These are phyloP conservation scores for Manacus vitellinus DNA, from an alignment of 2,113 vertebrate genomes.

Conservation along the genomic window DNA sequence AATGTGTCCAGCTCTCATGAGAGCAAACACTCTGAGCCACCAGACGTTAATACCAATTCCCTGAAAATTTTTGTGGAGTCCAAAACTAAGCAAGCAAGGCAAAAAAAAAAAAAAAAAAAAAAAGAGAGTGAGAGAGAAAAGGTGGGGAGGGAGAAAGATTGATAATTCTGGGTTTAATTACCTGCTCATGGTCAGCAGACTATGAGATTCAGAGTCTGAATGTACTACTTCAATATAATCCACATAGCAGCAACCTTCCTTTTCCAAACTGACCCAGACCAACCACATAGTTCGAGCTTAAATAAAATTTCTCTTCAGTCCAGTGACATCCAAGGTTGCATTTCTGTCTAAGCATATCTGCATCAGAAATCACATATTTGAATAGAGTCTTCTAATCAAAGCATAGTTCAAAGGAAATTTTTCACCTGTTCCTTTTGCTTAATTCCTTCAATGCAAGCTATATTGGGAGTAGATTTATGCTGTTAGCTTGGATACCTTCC, in stretches of 20 bases:
- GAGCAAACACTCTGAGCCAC: neutral
- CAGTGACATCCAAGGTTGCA: neutral
- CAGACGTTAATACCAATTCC: neutral
- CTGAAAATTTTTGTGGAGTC: neutral
- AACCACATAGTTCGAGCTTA: neutral
- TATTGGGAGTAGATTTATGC: neutral
- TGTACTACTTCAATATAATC: neutral
- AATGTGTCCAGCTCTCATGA: neutral
- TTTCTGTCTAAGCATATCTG: neutral
- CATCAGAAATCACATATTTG: neutral
- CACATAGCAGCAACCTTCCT: neutral
- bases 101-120: neutral
- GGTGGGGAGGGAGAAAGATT: neutral
- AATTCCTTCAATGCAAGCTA: neutral
- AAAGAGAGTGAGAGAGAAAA: neutral
- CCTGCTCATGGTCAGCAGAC: neutral
- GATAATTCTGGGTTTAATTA: neutral
- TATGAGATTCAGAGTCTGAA: neutral
- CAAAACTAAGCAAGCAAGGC: neutral
- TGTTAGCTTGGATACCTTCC: neutral
- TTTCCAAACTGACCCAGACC: neutral
- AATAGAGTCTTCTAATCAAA: neutral
- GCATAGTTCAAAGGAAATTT: neutral
- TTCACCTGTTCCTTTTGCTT: neutral
- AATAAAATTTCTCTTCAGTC: neutral